Evolutionary conservation across 2,888 invertebrate genomes (phyloP).

Genomic region (Lampropteryx suffumata): DNA sequence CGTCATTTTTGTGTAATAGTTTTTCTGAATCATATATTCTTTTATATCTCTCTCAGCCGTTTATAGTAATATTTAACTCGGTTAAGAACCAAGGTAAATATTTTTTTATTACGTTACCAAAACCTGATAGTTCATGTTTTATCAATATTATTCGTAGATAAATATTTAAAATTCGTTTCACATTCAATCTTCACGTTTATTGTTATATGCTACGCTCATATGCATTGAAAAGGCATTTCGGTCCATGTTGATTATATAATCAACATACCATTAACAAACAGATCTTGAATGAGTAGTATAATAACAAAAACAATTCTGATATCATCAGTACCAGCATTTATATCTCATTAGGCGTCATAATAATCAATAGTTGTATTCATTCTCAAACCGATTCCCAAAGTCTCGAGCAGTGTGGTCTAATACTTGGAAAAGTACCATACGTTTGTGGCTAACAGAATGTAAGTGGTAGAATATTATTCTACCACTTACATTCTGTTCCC

Average conservation of each 20-base stretch:
- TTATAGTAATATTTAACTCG: too few species aligned
- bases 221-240: conserved; percentile 41
- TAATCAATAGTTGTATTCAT: background rate
- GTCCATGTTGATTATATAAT: conserved; percentile 45
- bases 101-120: background rate
- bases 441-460: conserved; percentile 1
- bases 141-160: conserved; percentile 21
- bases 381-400: background rate
- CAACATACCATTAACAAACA: conserved; percentile 52
- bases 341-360: conserved; percentile 4
- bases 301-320: conserved; percentile 56
- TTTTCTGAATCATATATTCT: too few species aligned
- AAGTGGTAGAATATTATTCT: conserved; percentile 1
- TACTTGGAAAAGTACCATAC: background rate
- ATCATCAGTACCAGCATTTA: conserved; percentile 37
- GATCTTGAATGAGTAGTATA: conserved; percentile 46
- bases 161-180: conserved; percentile 29
- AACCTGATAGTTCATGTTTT: conserved; percentile 7
- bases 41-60: too few species aligned
- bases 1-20: too few species aligned
- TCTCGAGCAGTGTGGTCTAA: background rate
- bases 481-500: conserved; percentile 7
- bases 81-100: too few species aligned
- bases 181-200: conserved; percentile 23
- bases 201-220: conserved; percentile 32